Evolutionary conservation across 2,888 invertebrate genomes (phyloP).

Genomic region (Cyrtodaria siliqua): DNA sequence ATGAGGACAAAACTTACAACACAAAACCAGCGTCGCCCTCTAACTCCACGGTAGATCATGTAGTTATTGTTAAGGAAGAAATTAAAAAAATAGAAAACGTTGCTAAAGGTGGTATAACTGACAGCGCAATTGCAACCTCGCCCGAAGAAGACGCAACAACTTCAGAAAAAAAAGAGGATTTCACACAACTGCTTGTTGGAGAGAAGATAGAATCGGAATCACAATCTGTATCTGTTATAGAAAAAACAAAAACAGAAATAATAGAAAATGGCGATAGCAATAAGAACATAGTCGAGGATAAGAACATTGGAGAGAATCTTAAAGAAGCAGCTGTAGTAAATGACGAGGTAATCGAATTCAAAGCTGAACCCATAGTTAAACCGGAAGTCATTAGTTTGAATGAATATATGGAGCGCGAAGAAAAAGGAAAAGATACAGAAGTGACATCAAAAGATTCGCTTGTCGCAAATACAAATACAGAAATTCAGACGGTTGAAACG

Average conservation of each 20-base stretch:
- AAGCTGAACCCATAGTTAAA: not conserved
- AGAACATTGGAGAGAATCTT: too few species aligned
- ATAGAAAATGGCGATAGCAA: not conserved
- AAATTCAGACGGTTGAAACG: not conserved
- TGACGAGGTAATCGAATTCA: too few species aligned
- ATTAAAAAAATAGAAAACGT: conserved; percentile 48
- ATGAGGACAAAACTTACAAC: not conserved
- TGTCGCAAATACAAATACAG: not conserved
- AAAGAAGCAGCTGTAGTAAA: too few species aligned
- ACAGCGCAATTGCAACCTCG: too few species aligned
- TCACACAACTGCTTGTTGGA: not conserved
- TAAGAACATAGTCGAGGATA: too few species aligned
- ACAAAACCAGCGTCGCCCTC: not conserved
- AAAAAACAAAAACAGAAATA: not conserved
- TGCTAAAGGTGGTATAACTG: not conserved
- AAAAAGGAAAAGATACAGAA: not conserved
- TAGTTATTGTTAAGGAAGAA: conserved; percentile 50
- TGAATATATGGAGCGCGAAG: too few species aligned
- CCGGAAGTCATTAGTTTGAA: not conserved
- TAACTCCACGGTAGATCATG: conserved; percentile 35
- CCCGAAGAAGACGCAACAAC: not conserved
- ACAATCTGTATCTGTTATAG: not conserved
- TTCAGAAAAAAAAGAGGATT: not conserved
- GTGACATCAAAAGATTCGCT: not conserved
- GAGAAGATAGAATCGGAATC: not conserved